Evolutionary conservation across 2,113 vertebrate genomes (phyloP).

Genomic region (Mohoua ochrocephala): DNA sequence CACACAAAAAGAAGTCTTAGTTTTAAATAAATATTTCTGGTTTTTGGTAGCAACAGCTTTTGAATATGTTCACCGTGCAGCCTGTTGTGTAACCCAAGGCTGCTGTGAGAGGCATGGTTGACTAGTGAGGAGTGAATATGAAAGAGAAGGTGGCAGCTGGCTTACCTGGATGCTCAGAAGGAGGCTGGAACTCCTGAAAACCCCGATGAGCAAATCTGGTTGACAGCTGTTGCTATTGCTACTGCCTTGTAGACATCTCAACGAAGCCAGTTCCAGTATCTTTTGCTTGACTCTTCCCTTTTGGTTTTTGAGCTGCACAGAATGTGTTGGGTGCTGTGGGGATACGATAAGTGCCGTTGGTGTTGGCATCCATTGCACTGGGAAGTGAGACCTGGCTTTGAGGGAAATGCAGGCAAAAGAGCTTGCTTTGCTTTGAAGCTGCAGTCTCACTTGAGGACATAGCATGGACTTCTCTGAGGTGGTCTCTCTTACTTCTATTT

Average conservation of each 20-base stretch:
- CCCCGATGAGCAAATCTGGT: not conserved
- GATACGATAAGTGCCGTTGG: fast-evolving
- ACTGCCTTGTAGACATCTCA: not conserved
- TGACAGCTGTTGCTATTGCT: not conserved
- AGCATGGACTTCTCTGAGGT: not conserved
- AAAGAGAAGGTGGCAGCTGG: conserved; percentile 4
- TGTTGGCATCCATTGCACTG: not conserved
- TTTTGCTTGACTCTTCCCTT: not conserved
- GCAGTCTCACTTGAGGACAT: not conserved
- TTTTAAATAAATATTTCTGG: not conserved
- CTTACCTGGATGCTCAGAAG: conserved; percentile 13
- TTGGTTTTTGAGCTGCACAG: not conserved
- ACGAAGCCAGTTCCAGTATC: not conserved
- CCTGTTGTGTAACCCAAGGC: not conserved
- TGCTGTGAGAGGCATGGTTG: not conserved
- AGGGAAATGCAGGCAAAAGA: not conserved
- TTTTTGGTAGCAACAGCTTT: not conserved
- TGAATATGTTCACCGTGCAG: not conserved
- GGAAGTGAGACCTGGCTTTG: not conserved
- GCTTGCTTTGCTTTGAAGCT: not conserved
- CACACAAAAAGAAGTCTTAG: not conserved
- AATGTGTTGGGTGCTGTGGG: not conserved
- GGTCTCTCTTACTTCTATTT: not conserved
- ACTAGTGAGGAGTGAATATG: not conserved
- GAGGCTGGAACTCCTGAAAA: not conserved